Evolutionary conservation across 2,888 invertebrate species (phyloP).

Genomic region (Corythucha ciliata): DNA sequence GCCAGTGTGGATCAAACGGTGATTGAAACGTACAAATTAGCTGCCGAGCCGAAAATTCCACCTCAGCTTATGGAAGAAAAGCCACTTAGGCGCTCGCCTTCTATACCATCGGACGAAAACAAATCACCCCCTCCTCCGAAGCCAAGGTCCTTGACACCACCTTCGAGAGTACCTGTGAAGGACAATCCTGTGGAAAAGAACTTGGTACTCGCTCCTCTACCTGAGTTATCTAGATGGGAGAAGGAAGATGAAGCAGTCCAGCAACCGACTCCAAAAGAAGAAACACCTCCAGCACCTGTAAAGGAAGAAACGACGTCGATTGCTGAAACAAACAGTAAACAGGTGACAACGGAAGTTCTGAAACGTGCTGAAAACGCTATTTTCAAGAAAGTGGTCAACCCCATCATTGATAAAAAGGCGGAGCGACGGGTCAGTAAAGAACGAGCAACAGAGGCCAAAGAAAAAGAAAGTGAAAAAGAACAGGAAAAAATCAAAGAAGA

Average conservation of each 20-base stretch:
- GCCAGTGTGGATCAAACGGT: conserved; percentile 48
- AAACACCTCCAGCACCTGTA: conserved; percentile 40
- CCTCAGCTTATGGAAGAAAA: too few relatives aligned
- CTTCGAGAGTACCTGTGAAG: too few relatives aligned
- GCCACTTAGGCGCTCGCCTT: too few relatives aligned
- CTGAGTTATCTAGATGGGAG: conserved; percentile 84
- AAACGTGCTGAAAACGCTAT: conserved; percentile 87
- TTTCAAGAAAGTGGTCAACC: conserved; percentile 78
- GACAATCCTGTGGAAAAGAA: conserved; percentile 42
- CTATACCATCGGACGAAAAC: too few relatives aligned
- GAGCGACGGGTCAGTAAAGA: conserved; percentile 37
- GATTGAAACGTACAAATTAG: conserved; percentile 44
- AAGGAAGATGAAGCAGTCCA: conserved; percentile 48
- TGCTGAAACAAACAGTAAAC: conserved; percentile 47
- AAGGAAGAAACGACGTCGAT: conserved; percentile 39
- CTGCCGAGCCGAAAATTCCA: conserved; percentile 33
- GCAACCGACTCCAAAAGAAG: conserved; percentile 33
- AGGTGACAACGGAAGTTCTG: conserved; percentile 73
- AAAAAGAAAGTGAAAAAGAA: conserved; percentile 27
- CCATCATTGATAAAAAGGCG: conserved; percentile 49
- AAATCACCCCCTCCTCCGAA: too few relatives aligned
- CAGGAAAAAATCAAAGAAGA: conserved; percentile 25
- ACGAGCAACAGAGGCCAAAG: conserved; percentile 20
- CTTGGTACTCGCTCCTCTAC: conserved; percentile 61
- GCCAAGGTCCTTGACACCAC: too few relatives aligned